phyloP scores from a whole-genome alignment of 2,888 invertebrate genomes.

The Hemistola chrysoprasaria region DNA sequence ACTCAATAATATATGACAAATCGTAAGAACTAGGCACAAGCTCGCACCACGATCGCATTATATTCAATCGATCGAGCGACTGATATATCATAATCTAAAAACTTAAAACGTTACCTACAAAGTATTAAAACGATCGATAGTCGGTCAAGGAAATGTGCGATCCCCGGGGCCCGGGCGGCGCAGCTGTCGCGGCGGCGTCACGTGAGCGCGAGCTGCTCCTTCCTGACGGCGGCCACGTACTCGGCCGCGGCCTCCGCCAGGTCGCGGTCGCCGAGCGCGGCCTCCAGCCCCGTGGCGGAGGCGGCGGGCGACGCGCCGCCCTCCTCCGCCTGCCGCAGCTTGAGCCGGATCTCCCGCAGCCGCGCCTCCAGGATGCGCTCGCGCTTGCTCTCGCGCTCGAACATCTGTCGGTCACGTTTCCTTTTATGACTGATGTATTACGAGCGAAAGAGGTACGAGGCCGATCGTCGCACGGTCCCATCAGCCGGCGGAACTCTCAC shows the following conservation, averaged over 20 bases:
- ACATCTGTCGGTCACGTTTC: conserved; percentile 80
- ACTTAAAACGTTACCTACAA: no score
- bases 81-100: no score
- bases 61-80: no score
- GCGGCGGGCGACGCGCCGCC: conserved; percentile 37
- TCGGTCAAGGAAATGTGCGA: no score
- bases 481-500: no score
- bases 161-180: no score
- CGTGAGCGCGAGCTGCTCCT: not conserved
- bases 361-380: conserved; percentile 95
- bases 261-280: conserved; percentile 52
- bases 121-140: no score
- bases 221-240: conserved; percentile 24
- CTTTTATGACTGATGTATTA: not conserved
- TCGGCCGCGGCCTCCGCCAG: conserved; percentile 49
- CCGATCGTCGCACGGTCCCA: not conserved
- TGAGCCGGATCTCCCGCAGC: conserved; percentile 89
- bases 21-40: no score
- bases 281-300: conserved; percentile 42
- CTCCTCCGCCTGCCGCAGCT: conserved; percentile 62
- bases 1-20: no score
- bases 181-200: not conserved
- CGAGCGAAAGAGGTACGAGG: not conserved
- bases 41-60: no score
- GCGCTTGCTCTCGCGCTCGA: conserved; percentile 92